These are phyloP conservation scores for Rhagonycha fulva DNA, from an alignment of 2,888 invertebrate genomes.

Conservation along the genomic window DNA sequence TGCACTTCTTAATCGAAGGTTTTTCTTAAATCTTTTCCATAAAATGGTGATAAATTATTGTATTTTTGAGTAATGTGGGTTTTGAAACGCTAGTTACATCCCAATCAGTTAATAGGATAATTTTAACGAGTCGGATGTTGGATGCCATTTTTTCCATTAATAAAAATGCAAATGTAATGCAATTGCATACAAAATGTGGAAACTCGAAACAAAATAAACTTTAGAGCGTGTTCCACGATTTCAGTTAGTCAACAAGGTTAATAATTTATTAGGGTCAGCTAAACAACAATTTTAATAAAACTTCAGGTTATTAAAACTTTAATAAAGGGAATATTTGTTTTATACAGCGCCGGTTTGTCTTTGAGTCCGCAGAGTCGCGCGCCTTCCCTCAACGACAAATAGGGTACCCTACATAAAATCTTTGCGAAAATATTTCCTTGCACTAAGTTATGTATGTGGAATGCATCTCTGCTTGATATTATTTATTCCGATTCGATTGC, in stretches of 20 bases:
- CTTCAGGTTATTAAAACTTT: background rate
- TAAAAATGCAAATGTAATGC: background rate
- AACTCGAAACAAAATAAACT: background rate
- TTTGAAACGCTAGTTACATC: background rate
- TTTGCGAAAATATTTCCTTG: too few relatives aligned
- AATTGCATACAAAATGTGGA: background rate
- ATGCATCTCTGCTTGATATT: too few relatives aligned
- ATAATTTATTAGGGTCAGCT: background rate
- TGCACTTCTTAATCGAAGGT: background rate
- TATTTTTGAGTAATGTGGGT: background rate
- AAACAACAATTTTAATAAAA: background rate
- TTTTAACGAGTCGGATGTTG: background rate
- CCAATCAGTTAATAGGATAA: background rate
- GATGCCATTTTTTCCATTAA: background rate
- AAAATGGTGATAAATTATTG: background rate
- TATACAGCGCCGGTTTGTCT: background rate
- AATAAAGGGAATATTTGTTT: background rate
- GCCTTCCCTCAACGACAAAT: background rate
- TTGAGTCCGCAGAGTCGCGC: background rate
- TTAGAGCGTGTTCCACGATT: background rate
- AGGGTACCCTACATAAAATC: too few relatives aligned
- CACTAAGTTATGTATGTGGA: too few relatives aligned
- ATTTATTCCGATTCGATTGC: too few relatives aligned
- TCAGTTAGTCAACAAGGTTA: background rate
- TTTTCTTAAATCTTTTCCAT: background rate